Base-by-base conservation (phyloP, 2,113 vertebrate species). In the Riparia riparia region DNA sequence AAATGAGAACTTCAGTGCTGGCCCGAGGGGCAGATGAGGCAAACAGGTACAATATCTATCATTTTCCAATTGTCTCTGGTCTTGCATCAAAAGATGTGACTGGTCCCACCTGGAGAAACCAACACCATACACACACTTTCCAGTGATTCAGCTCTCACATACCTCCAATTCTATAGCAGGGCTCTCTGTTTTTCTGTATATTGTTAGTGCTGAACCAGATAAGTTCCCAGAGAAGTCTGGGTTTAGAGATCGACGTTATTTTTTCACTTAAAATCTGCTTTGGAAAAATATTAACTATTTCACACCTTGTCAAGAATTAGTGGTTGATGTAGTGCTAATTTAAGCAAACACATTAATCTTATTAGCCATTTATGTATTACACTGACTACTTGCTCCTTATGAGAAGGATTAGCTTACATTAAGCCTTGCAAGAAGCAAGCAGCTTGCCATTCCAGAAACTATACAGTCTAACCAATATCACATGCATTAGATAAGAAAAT, bases 1-100 rank as follows among this genome's bases (percentile, higher is more conserved):
- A 84, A 93, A 89, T 82, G 34, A 88, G 50, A 89, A 95, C 78
- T 79, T 90, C 84, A 82, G 32, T 26, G 31, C 12, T 68, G 28
- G 87, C 79, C 57, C 51, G 82, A 65, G 54, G 63, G 50, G 34
- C 60, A 91, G 34, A 77, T 66, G 51, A 80, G 31, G 44, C 28
- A 96, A 96, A 71, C 6, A 57, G 58, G 16, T 64, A 82, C 28
- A 61, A 31, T 91, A 65, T 44, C 56, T 94, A 49, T 76, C 70
- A 89, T 77, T 95, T 95, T 71, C 37, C 74, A 85, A 20, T 73
- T n/a, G 37, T 63, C 45, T 54, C 39, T 57, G 24, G 1, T 88
- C 97, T 91, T 31, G 2, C 50, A 87, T 92, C 61, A 69, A 64
- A 94, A 94, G 18, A 89, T 50, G 70, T 12, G 54, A 44, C 56